Evolutionary conservation across 2,113 vertebrate genomes (phyloP), one percentile per base, ranked within the genome.

Genomic region (Cariama cristata): DNA sequence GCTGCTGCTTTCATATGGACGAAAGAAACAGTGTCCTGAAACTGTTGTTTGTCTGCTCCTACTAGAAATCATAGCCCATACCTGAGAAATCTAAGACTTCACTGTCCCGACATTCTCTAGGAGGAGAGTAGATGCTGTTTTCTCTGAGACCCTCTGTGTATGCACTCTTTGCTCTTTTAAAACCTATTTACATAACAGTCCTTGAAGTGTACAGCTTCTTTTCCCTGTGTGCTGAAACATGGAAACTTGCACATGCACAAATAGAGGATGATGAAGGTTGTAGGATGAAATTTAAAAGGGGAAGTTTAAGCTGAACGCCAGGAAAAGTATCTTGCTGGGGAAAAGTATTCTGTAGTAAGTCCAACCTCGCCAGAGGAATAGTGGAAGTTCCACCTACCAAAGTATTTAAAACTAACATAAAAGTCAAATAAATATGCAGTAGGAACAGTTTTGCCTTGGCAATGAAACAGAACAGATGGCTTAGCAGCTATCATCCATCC

Each of bases 381-480:
- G 32, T 38, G 63, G 42, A 95, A 88, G 10, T 40, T 95, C 45
- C 14, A 30, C 44, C 53, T 15, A 3, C 72, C 1, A 1, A 58
- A 58, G 19, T 73, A 26, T 83, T 95, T 90, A 73, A 92, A 86
- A 83, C 58, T 80, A 76, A 68, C 45, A 45, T 83, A 88, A 32
- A 90, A 95, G 24, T 79, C 49, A 93, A 93, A 92, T 82, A 94
- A 89, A 82, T 85, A 79, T 72, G 47, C 69, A 60, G 38, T 59
- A 88, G 75, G 75, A 92, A 69, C 40, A 88, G 50, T 92, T 96
- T 86, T 95, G 86, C 56, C 45, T 92, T 83, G 88, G 79, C 91
- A 95, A 23, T 80, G 71, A 60, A 69, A 66, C 45, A 77, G 91
- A 95, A 73, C 88, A 96, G 88, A 96, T 96, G 88, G 88, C 71